Base-by-base conservation (phyloP, 2,113 vertebrate genomes). In the Prunella fulvescens region DNA sequence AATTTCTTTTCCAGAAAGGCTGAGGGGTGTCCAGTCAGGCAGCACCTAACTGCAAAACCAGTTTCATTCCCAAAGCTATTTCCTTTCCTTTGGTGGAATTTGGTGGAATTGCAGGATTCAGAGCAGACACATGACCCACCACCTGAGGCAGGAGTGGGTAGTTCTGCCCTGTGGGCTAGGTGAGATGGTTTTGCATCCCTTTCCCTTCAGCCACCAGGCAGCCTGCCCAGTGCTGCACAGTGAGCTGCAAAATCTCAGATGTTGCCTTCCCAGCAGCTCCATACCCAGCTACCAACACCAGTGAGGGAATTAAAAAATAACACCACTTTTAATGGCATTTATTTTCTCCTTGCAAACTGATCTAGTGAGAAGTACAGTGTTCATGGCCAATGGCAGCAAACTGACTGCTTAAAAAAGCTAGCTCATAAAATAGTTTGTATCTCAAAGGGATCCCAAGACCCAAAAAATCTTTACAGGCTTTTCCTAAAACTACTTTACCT, bases 51-150 rank as follows among this genome's bases (percentile, higher is more conserved):
- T 2, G 1, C 66, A 80, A 60, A 81, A 12, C 8, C 48, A 50
- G 16, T 17, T 81, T 48, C 10, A 61, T 88, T 77, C 14, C 54
- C 42, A 18, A 57, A 51, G 40, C 19, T 22, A 5, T n/a, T 45
- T 83, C 12, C 35, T 78, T 67, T 50, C 25, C n/a, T 73, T 70
- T 3, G 5, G 40, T 83, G 64, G 28, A 74, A 31, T 86, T 76
- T 29, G 18, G 45, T 73, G 50, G 19, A n/a, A n/a, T n/a, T n/a
- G 9, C 39, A 88, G 28, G 18, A 26, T 44, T 65, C 16, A 8
- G 28, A 60, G 45, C 56, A 79, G 48, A 51, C 25, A 28, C 0
- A 0, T 2, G 2, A 54, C 40, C n/a, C 31, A 42, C 13, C 8
- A 42, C 14, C 40, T 35, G 37, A 13, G 23, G 31, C 25, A 53